These are phyloP conservation scores for Pampusana beccarii DNA, from an alignment of 2,113 vertebrate genomes.

Conservation along the genomic window DNA sequence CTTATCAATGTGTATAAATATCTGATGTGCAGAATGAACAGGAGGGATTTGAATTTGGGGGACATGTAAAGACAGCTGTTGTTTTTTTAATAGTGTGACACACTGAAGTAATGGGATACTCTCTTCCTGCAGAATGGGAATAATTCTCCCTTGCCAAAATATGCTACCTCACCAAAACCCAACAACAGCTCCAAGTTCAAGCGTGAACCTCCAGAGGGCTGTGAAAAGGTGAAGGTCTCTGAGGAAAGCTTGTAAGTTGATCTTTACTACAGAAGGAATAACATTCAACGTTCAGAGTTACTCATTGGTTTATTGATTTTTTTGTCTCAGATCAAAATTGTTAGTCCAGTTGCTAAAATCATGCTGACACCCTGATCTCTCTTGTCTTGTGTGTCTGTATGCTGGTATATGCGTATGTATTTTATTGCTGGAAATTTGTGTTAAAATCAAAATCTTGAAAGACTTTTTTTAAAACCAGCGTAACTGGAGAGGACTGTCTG, in stretches of 20 bases:
- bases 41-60: not conserved
- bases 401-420: not conserved
- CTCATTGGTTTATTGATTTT: not conserved
- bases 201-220: constrained; percentile 97
- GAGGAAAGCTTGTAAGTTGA: constrained; percentile 95
- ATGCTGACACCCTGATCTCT: not conserved
- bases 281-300: not conserved
- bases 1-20: not conserved
- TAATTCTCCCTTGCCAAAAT: constrained; percentile 95
- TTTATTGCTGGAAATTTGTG: not conserved
- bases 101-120: constrained; percentile 27
- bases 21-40: not conserved
- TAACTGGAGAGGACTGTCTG: not conserved
- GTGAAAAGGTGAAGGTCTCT: constrained; percentile 94
- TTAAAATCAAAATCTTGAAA: not conserved
- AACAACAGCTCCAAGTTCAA: constrained; percentile 99
- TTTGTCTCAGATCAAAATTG: not conserved
- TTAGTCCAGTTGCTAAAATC: not conserved
- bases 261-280: not conserved
- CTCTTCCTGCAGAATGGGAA: constrained; percentile 85
- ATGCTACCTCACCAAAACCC: constrained; percentile 96
- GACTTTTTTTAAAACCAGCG: not conserved
- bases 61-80: not conserved
- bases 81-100: not conserved
- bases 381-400: not conserved